Conservation (phyloP, 2,113 vertebrate genomes). For the Sceloporus undulatus region DNA sequence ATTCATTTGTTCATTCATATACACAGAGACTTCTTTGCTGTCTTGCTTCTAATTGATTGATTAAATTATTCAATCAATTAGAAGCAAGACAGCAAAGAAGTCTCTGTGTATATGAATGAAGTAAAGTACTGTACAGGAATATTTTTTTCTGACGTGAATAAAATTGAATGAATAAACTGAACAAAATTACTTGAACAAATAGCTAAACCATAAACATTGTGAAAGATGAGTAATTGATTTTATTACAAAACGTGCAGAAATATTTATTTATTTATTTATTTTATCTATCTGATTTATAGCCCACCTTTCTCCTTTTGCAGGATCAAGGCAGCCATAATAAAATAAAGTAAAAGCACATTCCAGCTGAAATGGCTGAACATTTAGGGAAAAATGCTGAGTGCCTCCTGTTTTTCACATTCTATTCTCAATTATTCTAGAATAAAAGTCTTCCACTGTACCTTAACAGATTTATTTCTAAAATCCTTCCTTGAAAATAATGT, state of each 20-base stretch:
- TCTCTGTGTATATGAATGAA: too few relatives aligned
- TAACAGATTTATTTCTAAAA: background rate
- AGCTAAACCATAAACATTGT: background rate
- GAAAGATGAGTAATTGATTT: too few relatives aligned
- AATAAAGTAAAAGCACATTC: background rate
- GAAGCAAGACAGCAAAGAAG: too few relatives aligned
- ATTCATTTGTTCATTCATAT: background rate
- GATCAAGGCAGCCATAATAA: too few relatives aligned
- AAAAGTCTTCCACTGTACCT: background rate
- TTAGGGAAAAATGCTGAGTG: background rate
- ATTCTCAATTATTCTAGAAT: background rate
- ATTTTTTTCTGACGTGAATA: background rate
- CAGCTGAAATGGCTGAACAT: background rate
- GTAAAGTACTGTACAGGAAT: background rate
- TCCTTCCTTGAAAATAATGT: background rate
- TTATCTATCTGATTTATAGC: too few relatives aligned
- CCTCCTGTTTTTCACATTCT: background rate
- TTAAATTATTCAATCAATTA: too few relatives aligned
- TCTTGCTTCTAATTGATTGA: background rate
- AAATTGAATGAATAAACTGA: background rate
- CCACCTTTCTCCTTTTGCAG: too few relatives aligned
- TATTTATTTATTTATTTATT: too few relatives aligned
- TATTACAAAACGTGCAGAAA: too few relatives aligned
- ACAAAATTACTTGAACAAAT: constrained; percentile 1
- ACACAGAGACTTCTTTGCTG: background rate